These are phyloP conservation scores for Otus sunia DNA, from an alignment of 2,113 vertebrate genomes.

Conservation along the genomic window DNA sequence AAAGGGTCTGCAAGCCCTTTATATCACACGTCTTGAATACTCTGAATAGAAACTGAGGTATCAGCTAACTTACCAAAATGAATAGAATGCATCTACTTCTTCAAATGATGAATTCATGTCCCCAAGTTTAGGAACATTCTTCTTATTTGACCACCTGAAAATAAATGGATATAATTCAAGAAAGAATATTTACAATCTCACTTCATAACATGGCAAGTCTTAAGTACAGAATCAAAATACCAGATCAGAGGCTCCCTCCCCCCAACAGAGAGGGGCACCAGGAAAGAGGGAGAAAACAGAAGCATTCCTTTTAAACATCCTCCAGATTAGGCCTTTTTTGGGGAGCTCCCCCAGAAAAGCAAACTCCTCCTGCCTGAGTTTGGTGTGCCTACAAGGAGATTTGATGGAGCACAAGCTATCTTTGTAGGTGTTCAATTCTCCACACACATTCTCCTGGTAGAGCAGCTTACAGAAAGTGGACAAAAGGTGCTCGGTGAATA, in stretches of 20 bases:
- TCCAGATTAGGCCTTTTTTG: neutral
- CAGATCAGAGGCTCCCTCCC: neutral
- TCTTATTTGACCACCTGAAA: slow-evolving; percentile 92
- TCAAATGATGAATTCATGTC: slow-evolving; percentile 88
- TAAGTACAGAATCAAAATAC: neutral
- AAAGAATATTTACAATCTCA: neutral
- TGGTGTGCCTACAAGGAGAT: neutral
- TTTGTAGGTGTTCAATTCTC: neutral
- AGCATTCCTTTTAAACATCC: neutral
- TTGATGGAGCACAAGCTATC: neutral
- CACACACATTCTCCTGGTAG: neutral
- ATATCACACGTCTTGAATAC: neutral
- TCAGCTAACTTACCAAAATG: slow-evolving; percentile 87
- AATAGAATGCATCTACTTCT: slow-evolving; percentile 97
- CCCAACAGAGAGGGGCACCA: neutral
- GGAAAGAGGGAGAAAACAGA: neutral
- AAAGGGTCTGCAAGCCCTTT: neutral
- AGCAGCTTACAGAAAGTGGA: neutral
- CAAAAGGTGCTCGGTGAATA: neutral
- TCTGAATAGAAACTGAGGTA: neutral
- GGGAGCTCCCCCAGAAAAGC: neutral
- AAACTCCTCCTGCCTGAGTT: neutral
- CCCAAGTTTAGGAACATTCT: slow-evolving; percentile 88
- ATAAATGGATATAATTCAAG: neutral
- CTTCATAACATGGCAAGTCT: neutral